A percentile compares a stretch with the other conserved stretches of the same genome.
phyloP scores from a whole-genome alignment of 2,113 vertebrate genomes.

The Hypanus sabinus region DNA sequence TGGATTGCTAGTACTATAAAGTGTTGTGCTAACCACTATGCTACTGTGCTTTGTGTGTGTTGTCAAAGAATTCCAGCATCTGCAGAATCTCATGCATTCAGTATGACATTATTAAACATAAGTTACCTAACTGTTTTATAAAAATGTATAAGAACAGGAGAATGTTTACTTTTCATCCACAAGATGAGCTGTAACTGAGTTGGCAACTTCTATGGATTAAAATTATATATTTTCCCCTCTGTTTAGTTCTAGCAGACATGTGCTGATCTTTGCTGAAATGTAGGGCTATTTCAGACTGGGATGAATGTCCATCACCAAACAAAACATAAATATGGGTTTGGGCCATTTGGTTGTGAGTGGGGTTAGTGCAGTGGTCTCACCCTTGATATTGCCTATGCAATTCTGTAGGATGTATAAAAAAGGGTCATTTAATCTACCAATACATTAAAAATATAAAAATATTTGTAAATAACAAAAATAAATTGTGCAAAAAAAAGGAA shows the following conservation, averaged over 20 bases:
- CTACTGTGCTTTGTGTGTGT: too few species aligned
- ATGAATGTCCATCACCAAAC: neutral
- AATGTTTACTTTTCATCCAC: neutral
- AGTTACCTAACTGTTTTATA: neutral
- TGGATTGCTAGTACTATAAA: too few species aligned
- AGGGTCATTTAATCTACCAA: neutral
- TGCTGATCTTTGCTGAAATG: too few species aligned
- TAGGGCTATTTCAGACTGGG: neutral
- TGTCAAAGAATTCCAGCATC: too few species aligned
- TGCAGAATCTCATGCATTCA: neutral
- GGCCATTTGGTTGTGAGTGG: neutral
- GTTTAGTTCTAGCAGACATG: neutral
- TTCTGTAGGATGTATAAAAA: neutral
- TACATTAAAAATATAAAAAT: too few species aligned
- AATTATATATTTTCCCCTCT: neutral
- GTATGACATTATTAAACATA: neutral
- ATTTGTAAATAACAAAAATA: too few species aligned
- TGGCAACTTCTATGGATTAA: neutral
- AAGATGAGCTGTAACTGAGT: neutral
- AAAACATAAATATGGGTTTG: neutral
- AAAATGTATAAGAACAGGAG: neutral
- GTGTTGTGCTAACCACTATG: too few species aligned
- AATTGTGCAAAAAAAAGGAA: too few species aligned
- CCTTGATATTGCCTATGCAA: neutral
- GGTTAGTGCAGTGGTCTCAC: neutral